These are phyloP conservation scores for Euura lappo DNA, from an alignment of 1,140 invertebrate genomes.

Conservation along the genomic window DNA sequence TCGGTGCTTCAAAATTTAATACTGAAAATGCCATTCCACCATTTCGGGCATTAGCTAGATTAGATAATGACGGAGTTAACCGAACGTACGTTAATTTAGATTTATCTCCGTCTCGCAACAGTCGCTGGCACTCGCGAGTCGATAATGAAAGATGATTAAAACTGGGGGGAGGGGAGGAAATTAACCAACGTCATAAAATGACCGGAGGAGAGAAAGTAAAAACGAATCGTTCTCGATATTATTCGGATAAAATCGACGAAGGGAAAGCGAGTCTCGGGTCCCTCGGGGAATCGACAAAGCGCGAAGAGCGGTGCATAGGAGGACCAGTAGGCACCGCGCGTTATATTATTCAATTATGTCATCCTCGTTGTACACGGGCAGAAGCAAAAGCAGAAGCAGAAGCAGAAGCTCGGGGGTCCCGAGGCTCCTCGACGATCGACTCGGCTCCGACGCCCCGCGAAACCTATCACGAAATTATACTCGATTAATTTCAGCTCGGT, in stretches of 20 bases:
- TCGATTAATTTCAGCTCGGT: constrained; percentile 53
- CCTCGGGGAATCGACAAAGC: no score
- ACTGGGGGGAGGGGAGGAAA: neutral
- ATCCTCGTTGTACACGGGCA: constrained; percentile 50
- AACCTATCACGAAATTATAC: constrained; percentile 58
- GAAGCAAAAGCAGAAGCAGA: no score
- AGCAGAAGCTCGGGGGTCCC: neutral
- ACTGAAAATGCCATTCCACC: neutral
- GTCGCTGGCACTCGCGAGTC: no score
- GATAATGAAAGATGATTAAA: no score
- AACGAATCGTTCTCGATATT: neutral
- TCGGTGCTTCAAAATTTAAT: constrained; percentile 6
- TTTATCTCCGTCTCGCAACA: neutral
- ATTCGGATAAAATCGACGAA: no score
- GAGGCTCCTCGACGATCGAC: neutral
- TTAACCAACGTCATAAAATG: neutral
- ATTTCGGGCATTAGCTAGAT: neutral
- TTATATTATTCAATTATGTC: constrained; percentile 63
- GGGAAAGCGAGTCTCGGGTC: no score
- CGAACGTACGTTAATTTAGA: constrained; percentile 5
- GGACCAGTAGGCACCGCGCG: constrained; percentile 32
- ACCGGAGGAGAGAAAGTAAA: neutral
- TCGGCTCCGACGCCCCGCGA: constrained; percentile 10
- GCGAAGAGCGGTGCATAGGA: neutral
- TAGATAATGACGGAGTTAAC: neutral